Conservation (phyloP, 1,140 invertebrate species). For the Drosophila guanche region DNA sequence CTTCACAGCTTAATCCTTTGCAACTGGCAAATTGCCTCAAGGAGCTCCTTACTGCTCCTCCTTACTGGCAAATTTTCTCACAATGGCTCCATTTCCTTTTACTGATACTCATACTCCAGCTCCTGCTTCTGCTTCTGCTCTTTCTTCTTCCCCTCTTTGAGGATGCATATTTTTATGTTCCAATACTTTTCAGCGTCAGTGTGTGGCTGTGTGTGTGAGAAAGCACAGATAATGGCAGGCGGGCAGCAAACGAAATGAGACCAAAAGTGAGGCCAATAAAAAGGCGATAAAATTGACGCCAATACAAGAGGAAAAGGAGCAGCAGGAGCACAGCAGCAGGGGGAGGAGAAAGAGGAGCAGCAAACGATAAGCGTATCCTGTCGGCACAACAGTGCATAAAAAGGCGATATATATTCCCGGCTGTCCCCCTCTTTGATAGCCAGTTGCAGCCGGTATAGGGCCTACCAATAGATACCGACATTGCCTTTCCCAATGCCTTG, state of each 20-base stretch:
- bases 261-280: conserved; percentile 80
- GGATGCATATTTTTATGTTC: conserved; percentile 74
- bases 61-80: conserved; percentile 1
- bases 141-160: neutral
- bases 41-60: neutral
- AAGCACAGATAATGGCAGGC: conserved; percentile 47
- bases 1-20: conserved; percentile 70
- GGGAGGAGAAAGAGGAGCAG: neutral
- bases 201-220: conserved; percentile 22
- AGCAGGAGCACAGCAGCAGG: conserved; percentile 38
- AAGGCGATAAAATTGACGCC: conserved; percentile 77
- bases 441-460: conserved; percentile 22
- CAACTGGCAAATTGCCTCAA: conserved; percentile 39
- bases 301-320: conserved; percentile 34
- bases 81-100: conserved; percentile 1
- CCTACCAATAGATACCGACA: conserved; percentile 33
- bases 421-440: neutral
- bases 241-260: conserved; percentile 63
- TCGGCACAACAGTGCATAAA: conserved; percentile 67
- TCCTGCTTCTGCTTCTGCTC: too few relatives aligned
- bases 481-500: conserved; percentile 65
- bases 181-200: conserved; percentile 44
- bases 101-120: too few relatives aligned
- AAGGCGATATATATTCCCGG: conserved; percentile 61
- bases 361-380: conserved; percentile 64